phyloP scores from a whole-genome alignment of 2,113 vertebrate species.

The chimpanzee (Pan troglodytes) region NHGRI_mPanTro3-v2.1_pri NC_072404.2:140298001-140298500 shows the following conservation, averaged over 20 bases:
- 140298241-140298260: not conserved
- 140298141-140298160: not conserved
- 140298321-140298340: not conserved
- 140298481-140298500: not conserved
- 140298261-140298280: not conserved
- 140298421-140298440: not conserved
- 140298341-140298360: not conserved
- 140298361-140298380: not conserved
- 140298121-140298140: not conserved
- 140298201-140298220: too few species aligned
- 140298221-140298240: not conserved
- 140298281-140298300: not conserved
- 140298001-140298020: too few species aligned
- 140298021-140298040: too few species aligned
- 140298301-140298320: not conserved
- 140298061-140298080: not conserved
- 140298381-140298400: not conserved
- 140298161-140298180: too few species aligned
- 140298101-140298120: not conserved
- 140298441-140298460: not conserved
- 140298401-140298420: not conserved
- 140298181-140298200: too few species aligned
- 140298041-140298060: too few species aligned
- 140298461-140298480: not conserved
- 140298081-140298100: not conserved